Percentiles rank a stretch among this genome's conserved stretches.
phyloP scores from a whole-genome alignment of 1,140 invertebrate genomes.

The Eurosta solidaginis region DNA sequence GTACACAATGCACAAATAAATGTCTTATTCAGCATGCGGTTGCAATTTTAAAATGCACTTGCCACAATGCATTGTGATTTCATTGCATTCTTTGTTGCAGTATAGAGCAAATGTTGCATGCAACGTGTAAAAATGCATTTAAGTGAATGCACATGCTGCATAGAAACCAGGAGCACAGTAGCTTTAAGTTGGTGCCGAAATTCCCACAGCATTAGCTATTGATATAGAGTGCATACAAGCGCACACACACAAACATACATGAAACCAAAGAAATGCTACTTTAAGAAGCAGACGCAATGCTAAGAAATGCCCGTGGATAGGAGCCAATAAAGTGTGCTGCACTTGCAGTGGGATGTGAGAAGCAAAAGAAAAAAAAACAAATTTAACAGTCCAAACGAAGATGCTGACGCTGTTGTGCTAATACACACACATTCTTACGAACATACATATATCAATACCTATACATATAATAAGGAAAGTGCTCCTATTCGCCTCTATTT shows the following conservation, averaged over 20 bases:
- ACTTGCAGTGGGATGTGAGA: background rate
- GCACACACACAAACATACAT: background rate
- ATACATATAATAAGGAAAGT: background rate
- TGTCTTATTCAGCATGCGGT: background rate
- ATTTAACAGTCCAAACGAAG: background rate
- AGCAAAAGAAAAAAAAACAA: background rate
- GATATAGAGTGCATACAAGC: too few relatives aligned
- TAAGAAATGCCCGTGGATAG: background rate
- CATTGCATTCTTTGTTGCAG: background rate
- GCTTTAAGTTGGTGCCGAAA: background rate
- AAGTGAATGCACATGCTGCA: slow-evolving; percentile 12
- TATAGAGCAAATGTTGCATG: slow-evolving; percentile 15
- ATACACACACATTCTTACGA: background rate
- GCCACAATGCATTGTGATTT: background rate
- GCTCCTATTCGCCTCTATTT: background rate
- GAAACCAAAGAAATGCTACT: background rate
- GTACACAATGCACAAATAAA: background rate
- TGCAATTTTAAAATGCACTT: background rate
- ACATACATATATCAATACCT: background rate
- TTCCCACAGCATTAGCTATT: too few relatives aligned
- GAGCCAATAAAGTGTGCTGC: background rate
- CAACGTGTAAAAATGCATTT: background rate
- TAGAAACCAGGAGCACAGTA: slow-evolving; percentile 1
- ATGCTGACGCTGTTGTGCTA: background rate
- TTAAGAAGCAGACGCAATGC: background rate